Percentiles rank a stretch among this genome's conserved stretches.
phyloP scores from a whole-genome alignment of 1,140 invertebrate species.

The Zophobas morio region DNA sequence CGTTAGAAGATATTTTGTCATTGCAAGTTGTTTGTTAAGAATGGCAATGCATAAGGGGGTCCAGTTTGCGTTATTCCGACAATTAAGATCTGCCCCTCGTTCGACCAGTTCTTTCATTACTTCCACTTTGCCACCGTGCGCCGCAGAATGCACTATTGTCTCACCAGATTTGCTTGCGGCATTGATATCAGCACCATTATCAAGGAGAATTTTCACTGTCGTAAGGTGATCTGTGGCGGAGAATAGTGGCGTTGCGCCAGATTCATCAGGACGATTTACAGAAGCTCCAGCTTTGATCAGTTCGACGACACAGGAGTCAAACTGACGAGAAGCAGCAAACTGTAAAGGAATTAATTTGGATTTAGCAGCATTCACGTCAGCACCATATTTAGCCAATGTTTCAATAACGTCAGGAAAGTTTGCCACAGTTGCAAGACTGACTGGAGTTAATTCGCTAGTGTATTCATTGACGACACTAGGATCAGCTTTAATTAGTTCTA shows the following conservation, averaged over 20 bases:
- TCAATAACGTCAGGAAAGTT: slow-evolving; percentile 7
- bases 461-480: slow-evolving; percentile 11
- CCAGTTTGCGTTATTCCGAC: background rate
- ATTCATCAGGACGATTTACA: background rate
- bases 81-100: background rate
- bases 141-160: slow-evolving; percentile 8
- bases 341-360: background rate
- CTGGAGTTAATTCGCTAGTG: background rate
- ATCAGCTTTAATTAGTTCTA: slow-evolving; percentile 16
- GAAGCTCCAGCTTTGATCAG: slow-evolving; percentile 20
- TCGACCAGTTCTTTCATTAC: slow-evolving; percentile 1
- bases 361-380: background rate
- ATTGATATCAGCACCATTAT: slow-evolving; percentile 24
- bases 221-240: background rate
- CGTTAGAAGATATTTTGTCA: background rate
- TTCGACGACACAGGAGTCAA: background rate
- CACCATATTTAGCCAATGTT: background rate
- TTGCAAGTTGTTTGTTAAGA: background rate
- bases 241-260: background rate
- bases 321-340: background rate
- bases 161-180: background rate
- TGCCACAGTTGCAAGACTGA: background rate
- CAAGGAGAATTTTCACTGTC: slow-evolving; percentile 5
- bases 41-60: slow-evolving; percentile 5
- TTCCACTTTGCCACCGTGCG: background rate